Evolutionary conservation across 1,140 invertebrate species (phyloP).

Genomic region (Cyphomyrmex costatus): DNA sequence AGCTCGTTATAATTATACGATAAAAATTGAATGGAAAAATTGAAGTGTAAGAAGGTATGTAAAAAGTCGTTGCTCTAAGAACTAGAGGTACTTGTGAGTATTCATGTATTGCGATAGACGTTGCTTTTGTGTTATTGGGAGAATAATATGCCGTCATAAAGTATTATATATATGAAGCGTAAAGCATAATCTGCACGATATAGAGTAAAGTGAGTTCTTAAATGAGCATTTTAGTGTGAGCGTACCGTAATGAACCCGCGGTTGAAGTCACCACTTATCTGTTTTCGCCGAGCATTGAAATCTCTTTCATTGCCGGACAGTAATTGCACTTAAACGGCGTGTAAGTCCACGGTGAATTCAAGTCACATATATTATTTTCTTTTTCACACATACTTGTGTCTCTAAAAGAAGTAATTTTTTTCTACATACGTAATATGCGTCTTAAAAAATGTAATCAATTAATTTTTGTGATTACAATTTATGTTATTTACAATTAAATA

Average conservation of each 20-base stretch:
- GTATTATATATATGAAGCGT: slow-evolving; percentile 15
- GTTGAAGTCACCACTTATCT: slow-evolving; percentile 68
- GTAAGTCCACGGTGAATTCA: neutral
- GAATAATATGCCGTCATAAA: slow-evolving; percentile 12
- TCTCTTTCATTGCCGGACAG: slow-evolving; percentile 34
- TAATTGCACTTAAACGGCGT: slow-evolving; percentile 47
- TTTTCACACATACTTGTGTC: neutral
- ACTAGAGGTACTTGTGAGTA: neutral
- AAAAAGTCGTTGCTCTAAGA: neutral
- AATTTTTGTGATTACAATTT: neutral
- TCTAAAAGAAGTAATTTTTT: neutral
- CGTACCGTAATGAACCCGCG: slow-evolving; percentile 51
- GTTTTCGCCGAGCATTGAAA: slow-evolving; percentile 62
- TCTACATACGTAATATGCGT: too few species aligned
- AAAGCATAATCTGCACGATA: slow-evolving; percentile 37
- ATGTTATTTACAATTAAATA: neutral
- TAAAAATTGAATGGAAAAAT: slow-evolving; percentile 3
- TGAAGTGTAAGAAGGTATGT: neutral
- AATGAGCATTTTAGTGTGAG: slow-evolving; percentile 32
- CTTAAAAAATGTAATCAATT: neutral
- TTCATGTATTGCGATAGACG: neutral
- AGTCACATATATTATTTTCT: neutral
- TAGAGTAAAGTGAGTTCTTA: slow-evolving; percentile 29
- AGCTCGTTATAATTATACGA: neutral
- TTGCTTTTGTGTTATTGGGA: neutral